Evolutionary conservation across 1,140 invertebrate genomes (phyloP).

Genomic region (Sminthurides bifidus): DNA sequence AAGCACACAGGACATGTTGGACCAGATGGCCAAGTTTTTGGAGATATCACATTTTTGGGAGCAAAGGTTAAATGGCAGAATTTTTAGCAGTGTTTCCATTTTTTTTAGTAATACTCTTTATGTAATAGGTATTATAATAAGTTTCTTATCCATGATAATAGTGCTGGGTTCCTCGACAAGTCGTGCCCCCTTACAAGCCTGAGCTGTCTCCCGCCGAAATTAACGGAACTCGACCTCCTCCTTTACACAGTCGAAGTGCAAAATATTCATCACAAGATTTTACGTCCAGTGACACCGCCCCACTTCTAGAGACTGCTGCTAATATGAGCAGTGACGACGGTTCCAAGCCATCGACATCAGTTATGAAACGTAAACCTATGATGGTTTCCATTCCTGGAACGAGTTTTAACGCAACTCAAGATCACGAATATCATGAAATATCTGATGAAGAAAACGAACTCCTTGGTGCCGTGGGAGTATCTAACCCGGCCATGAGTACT

Average conservation of each 20-base stretch:
- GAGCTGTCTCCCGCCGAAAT: slow-evolving; percentile 20
- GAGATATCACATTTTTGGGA: slow-evolving; percentile 75
- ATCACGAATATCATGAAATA: slow-evolving; percentile 85
- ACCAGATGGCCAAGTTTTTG: slow-evolving; percentile 90
- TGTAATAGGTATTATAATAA: too few species aligned
- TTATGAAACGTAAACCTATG: neutral
- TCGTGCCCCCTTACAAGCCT: slow-evolving; percentile 76
- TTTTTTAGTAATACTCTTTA: neutral
- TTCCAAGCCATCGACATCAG: neutral
- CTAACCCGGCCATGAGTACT: slow-evolving; percentile 26
- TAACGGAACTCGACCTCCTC: slow-evolving; percentile 8
- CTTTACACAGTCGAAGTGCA: slow-evolving; percentile 10
- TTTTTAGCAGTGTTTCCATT: slow-evolving; percentile 3
- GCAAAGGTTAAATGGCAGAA: slow-evolving; percentile 39
- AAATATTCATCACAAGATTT: slow-evolving; percentile 5
- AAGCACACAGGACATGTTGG: slow-evolving; percentile 96
- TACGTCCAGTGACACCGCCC: slow-evolving; percentile 23
- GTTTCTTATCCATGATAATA: too few species aligned
- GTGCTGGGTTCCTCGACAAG: slow-evolving; percentile 56
- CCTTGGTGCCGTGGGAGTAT: slow-evolving; percentile 11
- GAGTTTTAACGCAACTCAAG: slow-evolving; percentile 30
- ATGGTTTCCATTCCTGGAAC: neutral
- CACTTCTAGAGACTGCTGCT: slow-evolving; percentile 17
- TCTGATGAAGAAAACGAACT: slow-evolving; percentile 64
- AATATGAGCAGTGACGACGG: slow-evolving; percentile 18